Base-by-base conservation (phyloP, 2,888 invertebrate genomes). In the Troilus luridus region DNA sequence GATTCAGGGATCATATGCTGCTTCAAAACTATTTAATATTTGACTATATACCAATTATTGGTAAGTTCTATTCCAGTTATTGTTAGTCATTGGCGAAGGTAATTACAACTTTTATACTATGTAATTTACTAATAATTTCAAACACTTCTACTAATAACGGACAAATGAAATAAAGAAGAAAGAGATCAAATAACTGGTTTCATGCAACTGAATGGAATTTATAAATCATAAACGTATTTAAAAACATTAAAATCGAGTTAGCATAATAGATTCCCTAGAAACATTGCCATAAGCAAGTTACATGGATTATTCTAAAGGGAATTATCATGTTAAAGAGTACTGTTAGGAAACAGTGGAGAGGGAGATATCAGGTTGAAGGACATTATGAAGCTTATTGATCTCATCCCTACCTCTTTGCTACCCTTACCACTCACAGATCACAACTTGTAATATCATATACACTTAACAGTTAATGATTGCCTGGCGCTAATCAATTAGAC, bases 31-130 rank as follows among this genome's bases (percentile, higher is more conserved):
- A 77, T 77, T 77, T 77, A 77, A 77, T 77, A 77, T 41, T 77
- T 77, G 72, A 24, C 17, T 77, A 41, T 77, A 77, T 27, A 41
- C 27, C 41, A 77, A 77, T 41, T 41, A 77, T 77, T 41, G 17
- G 72, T 77, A 41, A 27, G 27, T 77, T 27, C 41, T 41, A 41
- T 19, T 21, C 56, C 85, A 85, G 85, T 85, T 85, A 85, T 85
- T 56, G 11, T 85, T n/a, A 58, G 54, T 58, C 85, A 85, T 11
- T 85, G 54, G 56, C 54, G 56, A 56, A 58, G 85, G 85, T 85
- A 58, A 85, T 85, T 85, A 85, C n/a, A 85, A 85, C 72, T 77
- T 58, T n/a, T n/a, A 85, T 85, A 58, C n/a, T 85, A 85, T 85
- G n/a, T 85, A n/a, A 85, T 85, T 8, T 77, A 77, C 72, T 41